Percentiles rank a stretch among this genome's conserved stretches.
These are phyloP conservation scores for Gobio occitaniae DNA, from an alignment of 2,797 vertebrate genomes.

Conservation along the genomic window DNA sequence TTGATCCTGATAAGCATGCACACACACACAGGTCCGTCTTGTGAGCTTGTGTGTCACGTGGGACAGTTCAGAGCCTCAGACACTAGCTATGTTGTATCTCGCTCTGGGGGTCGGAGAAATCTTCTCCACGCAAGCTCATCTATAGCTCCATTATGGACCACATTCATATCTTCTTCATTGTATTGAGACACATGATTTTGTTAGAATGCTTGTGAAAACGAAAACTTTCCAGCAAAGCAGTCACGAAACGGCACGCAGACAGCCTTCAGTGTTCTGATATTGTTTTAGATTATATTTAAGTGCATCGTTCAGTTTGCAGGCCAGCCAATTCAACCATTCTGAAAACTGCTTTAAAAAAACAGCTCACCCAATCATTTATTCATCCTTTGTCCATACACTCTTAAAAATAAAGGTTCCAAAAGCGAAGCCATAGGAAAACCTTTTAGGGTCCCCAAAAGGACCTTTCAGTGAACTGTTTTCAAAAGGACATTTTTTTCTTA, in stretches of 20 bases:
- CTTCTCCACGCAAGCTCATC: background rate
- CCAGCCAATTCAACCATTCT: background rate
- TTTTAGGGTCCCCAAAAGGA: background rate
- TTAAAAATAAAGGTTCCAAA: background rate
- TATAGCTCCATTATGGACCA: background rate
- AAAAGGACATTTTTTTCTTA: background rate
- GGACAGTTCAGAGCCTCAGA: background rate
- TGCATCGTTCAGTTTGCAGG: background rate
- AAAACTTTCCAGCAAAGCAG: background rate
- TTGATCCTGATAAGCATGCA: conserved; percentile 57
- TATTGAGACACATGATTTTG: background rate
- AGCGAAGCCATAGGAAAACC: background rate
- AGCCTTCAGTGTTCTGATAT: background rate
- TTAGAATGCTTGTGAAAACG: background rate
- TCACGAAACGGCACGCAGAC: background rate
- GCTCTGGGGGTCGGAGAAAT: background rate
- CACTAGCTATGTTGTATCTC: background rate
- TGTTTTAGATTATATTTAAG: background rate
- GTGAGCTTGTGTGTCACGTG: conserved; percentile 5
- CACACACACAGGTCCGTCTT: conserved; percentile 18
- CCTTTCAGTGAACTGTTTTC: background rate
- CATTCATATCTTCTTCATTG: background rate
- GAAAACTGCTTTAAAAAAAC: background rate
- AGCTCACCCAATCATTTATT: background rate
- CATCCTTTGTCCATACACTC: no score